Evolutionary conservation across 2,888 invertebrate genomes (phyloP).

Genomic region (Gymnosoma rotundatum): DNA sequence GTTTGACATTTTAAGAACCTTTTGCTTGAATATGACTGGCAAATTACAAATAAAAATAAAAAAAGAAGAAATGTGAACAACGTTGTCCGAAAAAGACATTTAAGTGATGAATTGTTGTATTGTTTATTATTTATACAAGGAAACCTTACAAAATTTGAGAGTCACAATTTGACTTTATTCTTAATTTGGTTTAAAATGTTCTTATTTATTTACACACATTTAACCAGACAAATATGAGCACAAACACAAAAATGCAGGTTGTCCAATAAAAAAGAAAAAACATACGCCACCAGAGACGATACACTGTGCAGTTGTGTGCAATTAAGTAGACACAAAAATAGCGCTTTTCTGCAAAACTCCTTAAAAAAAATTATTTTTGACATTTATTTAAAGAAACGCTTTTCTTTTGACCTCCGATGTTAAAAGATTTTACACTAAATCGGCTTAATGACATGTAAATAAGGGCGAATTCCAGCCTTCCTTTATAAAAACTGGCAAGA

Average conservation of each 20-base stretch:
- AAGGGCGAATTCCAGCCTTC: conserved; percentile 66
- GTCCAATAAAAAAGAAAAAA: not conserved
- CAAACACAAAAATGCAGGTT: not conserved
- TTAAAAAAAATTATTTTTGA: no score
- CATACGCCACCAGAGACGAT: not conserved
- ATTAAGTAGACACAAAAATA: not conserved
- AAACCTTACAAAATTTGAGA: conserved; percentile 65
- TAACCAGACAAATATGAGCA: conserved; percentile 46
- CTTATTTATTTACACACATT: conserved; percentile 59
- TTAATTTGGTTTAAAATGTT: conserved; percentile 57
- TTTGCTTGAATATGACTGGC: conserved; percentile 23
- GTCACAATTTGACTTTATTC: conserved; percentile 58
- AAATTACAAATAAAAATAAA: not conserved
- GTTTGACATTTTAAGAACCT: conserved; percentile 16
- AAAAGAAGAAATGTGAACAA: conserved; percentile 48
- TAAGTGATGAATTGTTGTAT: conserved; percentile 76
- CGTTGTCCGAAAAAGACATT: conserved; percentile 72
- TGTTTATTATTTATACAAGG: conserved; percentile 73
- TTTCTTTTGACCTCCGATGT: not conserved
- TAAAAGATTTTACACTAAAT: conserved; percentile 40
- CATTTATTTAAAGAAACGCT: conserved; percentile 1
- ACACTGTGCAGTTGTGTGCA: conserved; percentile 1
- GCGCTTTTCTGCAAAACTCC: no score
- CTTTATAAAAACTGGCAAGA: conserved; percentile 12
- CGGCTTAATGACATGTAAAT: conserved; percentile 82